Evolutionary conservation across 1,140 invertebrate species (phyloP), one percentile per base, ranked within the genome.

Genomic region (Zophobas morio): DNA sequence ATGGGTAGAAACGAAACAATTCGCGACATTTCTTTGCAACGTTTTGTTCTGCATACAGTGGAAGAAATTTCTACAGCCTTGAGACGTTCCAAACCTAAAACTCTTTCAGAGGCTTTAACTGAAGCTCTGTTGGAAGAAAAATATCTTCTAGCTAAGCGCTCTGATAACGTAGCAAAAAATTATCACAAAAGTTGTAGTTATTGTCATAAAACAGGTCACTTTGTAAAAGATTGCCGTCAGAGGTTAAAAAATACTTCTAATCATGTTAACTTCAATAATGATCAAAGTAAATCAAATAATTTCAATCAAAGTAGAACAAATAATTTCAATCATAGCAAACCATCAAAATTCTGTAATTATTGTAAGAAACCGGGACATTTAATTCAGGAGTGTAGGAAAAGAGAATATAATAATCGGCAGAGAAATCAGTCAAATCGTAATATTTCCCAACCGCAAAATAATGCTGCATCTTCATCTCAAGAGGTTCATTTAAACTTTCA

Each of bases 331-430:
- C 51, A 36, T 42, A 36, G 3, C 6, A 42, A 74, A 54, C 37
- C 8, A 60, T 34, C 53, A 46, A 79, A 77, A 78, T 37, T 75
- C 32, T 80, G 76, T 51, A 70, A 70, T 57, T 79, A 80, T 77
- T 80, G 74, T 51, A 80, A 79, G 34, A 79, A 80, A 70, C 49
- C 6, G 51, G 75, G 75, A 47, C 78, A 81, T 75, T 8, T 81
- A 74, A 81, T 81, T 60, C 35, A 20, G 1, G 80, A 79, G 70
- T 81, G 78, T 75, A 60, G 74, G 8, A 80, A 77, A 80, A 46
- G 70, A 1, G 70, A 74, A 35, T 80, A 78, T 56, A 80, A 80
- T 53, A 80, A 80, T 33, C n/a, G 46, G 2, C 71, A 57, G 32
- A 75, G 73, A 49, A 5, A 51, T 71, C 4, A n/a, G 34, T 8